These are phyloP conservation scores for Eueides isabella DNA, from an alignment of 1,140 invertebrate genomes.

Conservation along the genomic window DNA sequence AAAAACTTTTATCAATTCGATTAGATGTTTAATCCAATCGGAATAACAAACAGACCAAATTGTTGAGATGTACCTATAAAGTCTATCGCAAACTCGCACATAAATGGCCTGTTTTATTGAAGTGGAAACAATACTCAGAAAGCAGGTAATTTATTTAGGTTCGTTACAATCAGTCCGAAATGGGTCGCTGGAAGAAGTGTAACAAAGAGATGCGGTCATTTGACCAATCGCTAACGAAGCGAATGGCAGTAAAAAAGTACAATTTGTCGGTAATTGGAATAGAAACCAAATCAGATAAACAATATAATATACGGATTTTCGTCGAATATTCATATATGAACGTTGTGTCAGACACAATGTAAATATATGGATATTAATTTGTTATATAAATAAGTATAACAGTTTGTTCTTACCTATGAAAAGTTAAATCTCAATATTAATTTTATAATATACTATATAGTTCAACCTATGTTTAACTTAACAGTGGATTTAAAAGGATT, in stretches of 20 bases:
- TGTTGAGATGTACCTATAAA: constrained; percentile 18
- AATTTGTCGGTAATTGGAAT: constrained; percentile 39
- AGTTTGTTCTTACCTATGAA: no score
- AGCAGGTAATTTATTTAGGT: constrained; percentile 37
- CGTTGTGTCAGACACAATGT: no score
- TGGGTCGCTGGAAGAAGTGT: constrained; percentile 32
- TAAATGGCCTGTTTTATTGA: constrained; percentile 31
- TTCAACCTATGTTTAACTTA: no score
- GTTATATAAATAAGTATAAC: no score
- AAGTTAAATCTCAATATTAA: no score
- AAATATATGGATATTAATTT: no score
- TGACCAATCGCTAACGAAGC: constrained; percentile 35
- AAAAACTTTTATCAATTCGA: background rate
- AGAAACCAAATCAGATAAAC: background rate
- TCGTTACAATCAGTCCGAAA: constrained; percentile 36
- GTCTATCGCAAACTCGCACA: constrained; percentile 7
- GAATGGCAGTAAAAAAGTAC: constrained; percentile 26
- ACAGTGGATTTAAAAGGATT: no score
- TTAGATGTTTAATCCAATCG: background rate
- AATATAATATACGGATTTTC: background rate
- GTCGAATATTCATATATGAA: no score
- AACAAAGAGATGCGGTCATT: constrained; percentile 40
- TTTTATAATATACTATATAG: no score
- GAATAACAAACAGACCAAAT: background rate
- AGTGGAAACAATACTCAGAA: constrained; percentile 31